These are phyloP conservation scores for Narcine bancroftii DNA, from an alignment of 2,113 vertebrate species.

Conservation along the genomic window DNA sequence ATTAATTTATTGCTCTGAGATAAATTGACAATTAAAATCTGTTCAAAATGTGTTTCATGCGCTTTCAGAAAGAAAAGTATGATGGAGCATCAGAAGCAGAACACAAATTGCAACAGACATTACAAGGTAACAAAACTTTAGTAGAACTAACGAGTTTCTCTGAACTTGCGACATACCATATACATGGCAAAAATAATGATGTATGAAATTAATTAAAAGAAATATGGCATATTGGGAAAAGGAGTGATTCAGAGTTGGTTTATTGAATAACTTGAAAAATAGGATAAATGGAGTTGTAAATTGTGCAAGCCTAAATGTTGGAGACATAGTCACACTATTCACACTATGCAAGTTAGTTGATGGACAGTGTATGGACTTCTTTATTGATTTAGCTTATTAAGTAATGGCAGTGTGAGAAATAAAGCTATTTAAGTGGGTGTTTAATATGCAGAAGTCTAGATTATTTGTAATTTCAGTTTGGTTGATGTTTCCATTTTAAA, in stretches of 20 bases:
- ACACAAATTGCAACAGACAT: conserved; percentile 60
- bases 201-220: neutral
- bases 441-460: neutral
- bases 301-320: neutral
- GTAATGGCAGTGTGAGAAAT: neutral
- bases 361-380: too few species aligned
- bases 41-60: neutral
- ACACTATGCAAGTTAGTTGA: neutral
- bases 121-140: conserved; percentile 71
- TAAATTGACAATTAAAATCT: conserved; percentile 7
- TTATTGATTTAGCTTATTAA: neutral
- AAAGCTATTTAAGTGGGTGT: neutral
- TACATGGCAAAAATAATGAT: neutral
- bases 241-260: neutral
- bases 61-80: conserved; percentile 73
- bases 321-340: too few species aligned
- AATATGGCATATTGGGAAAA: neutral
- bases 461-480: neutral
- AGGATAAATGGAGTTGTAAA: neutral
- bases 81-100: conserved; percentile 63
- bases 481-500: neutral
- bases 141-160: neutral
- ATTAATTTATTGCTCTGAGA: neutral
- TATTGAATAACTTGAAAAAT: neutral
- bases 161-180: neutral